Conservation (phyloP, 35 echinoderm and acorn worm species). For the Eucidaris tribuloides region DNA sequence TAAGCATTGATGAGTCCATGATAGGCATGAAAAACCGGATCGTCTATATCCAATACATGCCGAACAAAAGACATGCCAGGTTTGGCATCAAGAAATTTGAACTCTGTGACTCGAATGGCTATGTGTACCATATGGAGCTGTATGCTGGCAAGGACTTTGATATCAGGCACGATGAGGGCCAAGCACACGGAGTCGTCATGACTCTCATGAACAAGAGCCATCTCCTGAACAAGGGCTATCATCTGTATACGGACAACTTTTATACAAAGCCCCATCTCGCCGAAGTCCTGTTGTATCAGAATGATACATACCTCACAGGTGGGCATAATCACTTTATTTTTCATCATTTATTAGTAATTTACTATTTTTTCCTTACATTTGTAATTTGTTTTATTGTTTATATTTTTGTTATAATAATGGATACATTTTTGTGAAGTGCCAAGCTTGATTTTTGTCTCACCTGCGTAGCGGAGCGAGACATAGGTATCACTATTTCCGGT, state of each 20-base stretch:
- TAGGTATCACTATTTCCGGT: no score
- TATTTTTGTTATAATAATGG: no score
- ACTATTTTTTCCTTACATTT: not conserved
- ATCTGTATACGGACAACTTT: not conserved
- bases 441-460: no score
- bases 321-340: not conserved
- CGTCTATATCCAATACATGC: not conserved
- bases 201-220: not conserved
- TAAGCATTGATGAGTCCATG: not conserved
- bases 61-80: not conserved
- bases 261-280: not conserved
- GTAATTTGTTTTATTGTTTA: not conserved
- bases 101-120: not conserved
- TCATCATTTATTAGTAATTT: not conserved
- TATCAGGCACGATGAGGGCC: not conserved
- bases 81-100: constrained; percentile 3
- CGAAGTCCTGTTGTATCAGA: not conserved
- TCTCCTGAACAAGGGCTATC: not conserved
- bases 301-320: not conserved
- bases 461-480: no score
- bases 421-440: no score
- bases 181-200: not conserved
- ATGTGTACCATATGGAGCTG: not conserved
- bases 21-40: not conserved
- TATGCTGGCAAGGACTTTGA: not conserved